A percentile compares a stretch with the other conserved stretches of the same genome.
These are phyloP conservation scores for Bagarius yarrelli DNA, from an alignment of 2,113 vertebrate genomes.

Conservation along the genomic window DNA sequence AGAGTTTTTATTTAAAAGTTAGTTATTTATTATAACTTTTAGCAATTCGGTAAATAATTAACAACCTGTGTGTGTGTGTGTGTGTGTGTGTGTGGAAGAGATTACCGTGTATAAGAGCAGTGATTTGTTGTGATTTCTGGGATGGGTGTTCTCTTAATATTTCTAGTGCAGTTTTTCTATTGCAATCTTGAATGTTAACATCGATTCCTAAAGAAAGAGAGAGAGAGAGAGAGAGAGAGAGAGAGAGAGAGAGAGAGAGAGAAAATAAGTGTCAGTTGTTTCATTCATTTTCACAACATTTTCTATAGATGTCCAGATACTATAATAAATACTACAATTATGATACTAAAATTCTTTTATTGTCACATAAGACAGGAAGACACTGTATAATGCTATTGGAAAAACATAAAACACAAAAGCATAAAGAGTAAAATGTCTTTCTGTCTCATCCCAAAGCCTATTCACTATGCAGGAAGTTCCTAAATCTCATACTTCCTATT, in stretches of 20 bases:
- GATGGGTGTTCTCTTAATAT: conserved; percentile 91
- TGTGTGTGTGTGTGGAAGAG: background rate
- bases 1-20: too few species aligned
- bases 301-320: too few species aligned
- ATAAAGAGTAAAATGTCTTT: too few species aligned
- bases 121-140: conserved; percentile 93
- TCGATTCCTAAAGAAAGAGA: conserved; percentile 79
- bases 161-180: conserved; percentile 88
- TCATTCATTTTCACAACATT: too few species aligned
- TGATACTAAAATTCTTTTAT: background rate
- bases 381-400: too few species aligned
- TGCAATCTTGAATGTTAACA: conserved; percentile 83
- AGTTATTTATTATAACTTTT: too few species aligned
- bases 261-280: too few species aligned
- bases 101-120: conserved; percentile 89
- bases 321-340: too few species aligned
- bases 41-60: too few species aligned
- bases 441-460: background rate
- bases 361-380: background rate
- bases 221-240: background rate
- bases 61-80: background rate
- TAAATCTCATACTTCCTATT: conserved; percentile 34
- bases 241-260: too few species aligned
- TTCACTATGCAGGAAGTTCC: conserved; percentile 36
- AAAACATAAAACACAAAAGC: background rate